A percentile compares a stretch with the other conserved stretches of the same genome.
Evolutionary conservation across 2,797 vertebrate species (phyloP).

Genomic region (Silurus aristotelis): DNA sequence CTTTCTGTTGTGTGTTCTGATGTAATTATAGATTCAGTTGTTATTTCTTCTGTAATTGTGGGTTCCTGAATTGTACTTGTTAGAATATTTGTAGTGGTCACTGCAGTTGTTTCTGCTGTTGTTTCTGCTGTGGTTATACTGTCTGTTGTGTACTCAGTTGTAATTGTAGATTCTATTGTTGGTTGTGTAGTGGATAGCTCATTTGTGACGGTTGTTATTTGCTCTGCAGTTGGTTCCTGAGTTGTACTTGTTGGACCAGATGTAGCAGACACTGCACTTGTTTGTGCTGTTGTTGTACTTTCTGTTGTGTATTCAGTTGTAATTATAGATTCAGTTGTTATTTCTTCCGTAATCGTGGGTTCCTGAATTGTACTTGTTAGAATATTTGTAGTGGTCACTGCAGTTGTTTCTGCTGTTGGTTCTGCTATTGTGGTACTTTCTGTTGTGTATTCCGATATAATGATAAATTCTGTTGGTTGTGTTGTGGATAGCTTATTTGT

Average conservation of each 20-base stretch:
- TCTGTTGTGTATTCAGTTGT: no score
- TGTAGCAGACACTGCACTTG: not conserved
- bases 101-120: not conserved
- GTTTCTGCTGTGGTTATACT: no score
- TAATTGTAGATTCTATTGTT: not conserved
- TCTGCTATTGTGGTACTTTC: not conserved
- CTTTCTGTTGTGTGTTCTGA: no score
- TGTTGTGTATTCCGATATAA: no score
- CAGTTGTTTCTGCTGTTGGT: not conserved
- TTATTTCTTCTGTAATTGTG: not conserved
- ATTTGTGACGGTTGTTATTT: no score
- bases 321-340: no score
- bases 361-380: not conserved
- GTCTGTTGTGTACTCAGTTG: not conserved
- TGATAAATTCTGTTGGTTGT: no score
- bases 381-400: not conserved
- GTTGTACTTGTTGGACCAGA: not conserved
- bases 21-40: no score
- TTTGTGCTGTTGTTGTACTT: no score
- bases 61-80: not conserved
- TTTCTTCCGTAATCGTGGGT: no score
- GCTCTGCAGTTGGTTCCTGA: not conserved
- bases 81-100: not conserved
- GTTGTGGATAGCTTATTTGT: no score
- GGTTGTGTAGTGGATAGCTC: rapidly evolving